phyloP scores from a whole-genome alignment of 2,888 invertebrate species.

The Tinea semifulvella region DNA sequence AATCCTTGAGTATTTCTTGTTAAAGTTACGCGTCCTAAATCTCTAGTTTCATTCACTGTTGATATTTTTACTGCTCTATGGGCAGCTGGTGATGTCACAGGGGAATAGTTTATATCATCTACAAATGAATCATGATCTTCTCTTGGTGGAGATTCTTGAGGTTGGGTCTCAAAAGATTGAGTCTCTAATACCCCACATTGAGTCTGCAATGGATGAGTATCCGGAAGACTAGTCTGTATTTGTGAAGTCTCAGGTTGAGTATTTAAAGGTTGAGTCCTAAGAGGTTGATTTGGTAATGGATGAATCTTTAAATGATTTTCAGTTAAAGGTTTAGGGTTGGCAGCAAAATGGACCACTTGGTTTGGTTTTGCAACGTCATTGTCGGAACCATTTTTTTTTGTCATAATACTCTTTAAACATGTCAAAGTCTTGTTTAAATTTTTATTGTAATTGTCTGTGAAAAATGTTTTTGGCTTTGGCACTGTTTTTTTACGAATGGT shows the following conservation, averaged over 20 bases:
- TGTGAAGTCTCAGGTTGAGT: too few relatives aligned
- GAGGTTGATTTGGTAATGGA: too few relatives aligned
- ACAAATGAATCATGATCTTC: neutral
- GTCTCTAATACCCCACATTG: too few relatives aligned
- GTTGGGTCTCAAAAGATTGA: too few relatives aligned
- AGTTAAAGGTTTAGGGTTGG: neutral
- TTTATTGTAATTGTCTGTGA: constrained; percentile 43
- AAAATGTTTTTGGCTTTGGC: constrained; percentile 32
- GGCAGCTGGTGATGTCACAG: constrained; percentile 8
- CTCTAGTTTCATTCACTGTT: constrained; percentile 13
- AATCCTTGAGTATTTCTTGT: too few relatives aligned
- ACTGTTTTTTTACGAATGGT: constrained; percentile 30
- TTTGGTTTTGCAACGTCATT: neutral
- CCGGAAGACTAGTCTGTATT: too few relatives aligned
- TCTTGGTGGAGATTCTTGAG: too few relatives aligned
- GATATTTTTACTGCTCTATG: constrained; percentile 2
- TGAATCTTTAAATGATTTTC: neutral
- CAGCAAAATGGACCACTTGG: neutral
- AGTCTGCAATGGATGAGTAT: too few relatives aligned
- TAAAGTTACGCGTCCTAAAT: constrained; percentile 11
- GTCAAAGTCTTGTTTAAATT: constrained; percentile 45
- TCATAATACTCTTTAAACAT: constrained; percentile 29
- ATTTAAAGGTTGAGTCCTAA: too few relatives aligned
- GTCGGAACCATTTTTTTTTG: neutral
- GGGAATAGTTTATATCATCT: constrained; percentile 15